phyloP scores from a whole-genome alignment of 2,797 vertebrate genomes.

The Ctenopoma kingsleyae region DNA sequence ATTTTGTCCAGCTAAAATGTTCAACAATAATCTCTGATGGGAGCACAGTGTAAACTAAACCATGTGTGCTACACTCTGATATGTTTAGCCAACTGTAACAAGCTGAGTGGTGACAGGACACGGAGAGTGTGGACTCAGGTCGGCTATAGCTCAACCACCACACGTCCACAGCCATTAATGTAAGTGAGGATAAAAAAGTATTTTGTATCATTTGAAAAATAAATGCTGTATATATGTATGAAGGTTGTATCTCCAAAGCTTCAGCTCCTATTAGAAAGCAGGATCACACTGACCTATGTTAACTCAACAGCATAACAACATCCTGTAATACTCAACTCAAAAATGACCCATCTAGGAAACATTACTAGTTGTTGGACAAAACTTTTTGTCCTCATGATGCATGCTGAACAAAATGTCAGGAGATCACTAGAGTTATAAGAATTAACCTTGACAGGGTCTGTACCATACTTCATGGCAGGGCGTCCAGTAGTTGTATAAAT shows the following conservation, averaged over 20 bases:
- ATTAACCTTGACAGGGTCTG: no score
- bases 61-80: slow-evolving; percentile 27
- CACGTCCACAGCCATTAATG: slow-evolving; percentile 13
- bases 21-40: slow-evolving; percentile 6
- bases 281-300: slow-evolving; percentile 15
- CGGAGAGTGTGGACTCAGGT: slow-evolving; percentile 3
- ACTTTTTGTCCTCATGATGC: no score
- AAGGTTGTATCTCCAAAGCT: background rate
- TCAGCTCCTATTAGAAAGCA: slow-evolving; percentile 9
- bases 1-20: slow-evolving; percentile 1
- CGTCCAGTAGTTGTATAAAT: no score
- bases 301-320: background rate
- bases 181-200: background rate
- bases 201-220: background rate
- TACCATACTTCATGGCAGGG: no score
- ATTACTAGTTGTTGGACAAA: no score
- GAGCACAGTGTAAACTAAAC: slow-evolving; percentile 13
- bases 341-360: slow-evolving; percentile 4
- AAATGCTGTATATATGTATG: background rate
- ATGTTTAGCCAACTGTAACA: slow-evolving; percentile 20
- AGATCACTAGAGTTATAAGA: no score
- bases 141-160: slow-evolving; percentile 17
- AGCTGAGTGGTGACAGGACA: slow-evolving; percentile 28
- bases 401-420: no score
- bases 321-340: background rate